Evolutionary conservation across 2,797 vertebrate species (phyloP).

Genomic region (Prionace glauca): DNA sequence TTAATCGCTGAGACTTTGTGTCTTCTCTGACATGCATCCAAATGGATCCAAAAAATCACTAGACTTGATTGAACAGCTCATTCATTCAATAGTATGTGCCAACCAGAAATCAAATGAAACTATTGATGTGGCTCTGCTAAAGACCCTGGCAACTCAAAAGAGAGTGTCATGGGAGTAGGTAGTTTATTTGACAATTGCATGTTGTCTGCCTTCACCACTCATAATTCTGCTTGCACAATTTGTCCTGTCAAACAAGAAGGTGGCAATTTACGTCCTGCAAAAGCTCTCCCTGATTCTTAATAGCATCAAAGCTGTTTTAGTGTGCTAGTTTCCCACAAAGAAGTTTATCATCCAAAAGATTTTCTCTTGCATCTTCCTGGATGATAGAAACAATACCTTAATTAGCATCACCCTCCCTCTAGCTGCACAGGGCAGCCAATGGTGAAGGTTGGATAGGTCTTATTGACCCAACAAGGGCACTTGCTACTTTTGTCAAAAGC

Average conservation of each 20-base stretch:
- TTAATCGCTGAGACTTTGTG: background rate
- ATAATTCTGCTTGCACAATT: conserved; percentile 42
- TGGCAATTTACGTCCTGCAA: conserved; percentile 44
- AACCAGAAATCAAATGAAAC: background rate
- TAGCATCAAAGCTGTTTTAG: conserved; percentile 45
- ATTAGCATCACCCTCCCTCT: background rate
- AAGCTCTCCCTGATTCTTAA: conserved; percentile 47
- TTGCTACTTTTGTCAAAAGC: background rate
- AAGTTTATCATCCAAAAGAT: conserved; percentile 47
- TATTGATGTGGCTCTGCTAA: conserved; percentile 40
- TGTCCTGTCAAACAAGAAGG: conserved; percentile 11
- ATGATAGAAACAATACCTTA: conserved; percentile 39
- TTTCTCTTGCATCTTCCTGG: conserved; percentile 42
- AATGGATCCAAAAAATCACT: conserved; percentile 1
- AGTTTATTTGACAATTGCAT: conserved; percentile 43
- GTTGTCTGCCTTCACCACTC: conserved; percentile 45
- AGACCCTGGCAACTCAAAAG: conserved; percentile 27
- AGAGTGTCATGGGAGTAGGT: conserved; percentile 40
- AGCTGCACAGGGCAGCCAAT: background rate
- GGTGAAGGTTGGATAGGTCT: too few relatives aligned
- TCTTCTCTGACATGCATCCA: background rate
- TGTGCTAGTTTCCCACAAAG: conserved; percentile 52
- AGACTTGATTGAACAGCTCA: background rate
- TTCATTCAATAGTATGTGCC: background rate
- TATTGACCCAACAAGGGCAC: background rate